Percentiles rank a stretch among this genome's conserved stretches.
Evolutionary conservation across 2,888 invertebrate genomes (phyloP).

Genomic region (Trissoscelio sp.): DNA sequence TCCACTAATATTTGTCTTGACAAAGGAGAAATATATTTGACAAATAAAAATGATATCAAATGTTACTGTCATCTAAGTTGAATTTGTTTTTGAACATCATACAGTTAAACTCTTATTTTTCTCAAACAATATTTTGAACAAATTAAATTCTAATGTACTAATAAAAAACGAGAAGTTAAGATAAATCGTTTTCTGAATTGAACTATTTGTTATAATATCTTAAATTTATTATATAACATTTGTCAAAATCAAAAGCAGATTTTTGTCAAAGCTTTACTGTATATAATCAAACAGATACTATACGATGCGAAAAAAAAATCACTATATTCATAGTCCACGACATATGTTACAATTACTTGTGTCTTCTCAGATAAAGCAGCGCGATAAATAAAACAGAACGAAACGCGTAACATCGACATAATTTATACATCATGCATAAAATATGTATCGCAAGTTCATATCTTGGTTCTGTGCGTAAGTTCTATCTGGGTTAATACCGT

Average conservation of each 20-base stretch:
- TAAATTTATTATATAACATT: neutral
- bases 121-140: too few relatives aligned
- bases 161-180: too few relatives aligned
- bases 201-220: neutral
- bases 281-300: slow-evolving; percentile 4
- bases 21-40: too few relatives aligned
- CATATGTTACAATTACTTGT: slow-evolving; percentile 46
- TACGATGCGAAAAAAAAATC: slow-evolving; percentile 12
- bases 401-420: slow-evolving; percentile 39
- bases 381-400: slow-evolving; percentile 44
- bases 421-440: slow-evolving; percentile 47
- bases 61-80: neutral
- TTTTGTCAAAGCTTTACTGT: slow-evolving; percentile 6
- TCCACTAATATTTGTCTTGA: too few relatives aligned
- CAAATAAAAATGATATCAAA: too few relatives aligned
- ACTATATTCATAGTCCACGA: slow-evolving; percentile 8
- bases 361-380: slow-evolving; percentile 52
- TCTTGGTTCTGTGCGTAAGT: slow-evolving; percentile 51
- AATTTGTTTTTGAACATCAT: neutral
- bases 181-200: neutral
- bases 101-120: too few relatives aligned
- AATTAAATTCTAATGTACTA: too few relatives aligned
- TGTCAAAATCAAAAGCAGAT: slow-evolving; percentile 2
- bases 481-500: slow-evolving; percentile 63
- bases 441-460: slow-evolving; percentile 41